phyloP scores from a whole-genome alignment of 2,888 invertebrate genomes.

The Pammene fasciana region DNA sequence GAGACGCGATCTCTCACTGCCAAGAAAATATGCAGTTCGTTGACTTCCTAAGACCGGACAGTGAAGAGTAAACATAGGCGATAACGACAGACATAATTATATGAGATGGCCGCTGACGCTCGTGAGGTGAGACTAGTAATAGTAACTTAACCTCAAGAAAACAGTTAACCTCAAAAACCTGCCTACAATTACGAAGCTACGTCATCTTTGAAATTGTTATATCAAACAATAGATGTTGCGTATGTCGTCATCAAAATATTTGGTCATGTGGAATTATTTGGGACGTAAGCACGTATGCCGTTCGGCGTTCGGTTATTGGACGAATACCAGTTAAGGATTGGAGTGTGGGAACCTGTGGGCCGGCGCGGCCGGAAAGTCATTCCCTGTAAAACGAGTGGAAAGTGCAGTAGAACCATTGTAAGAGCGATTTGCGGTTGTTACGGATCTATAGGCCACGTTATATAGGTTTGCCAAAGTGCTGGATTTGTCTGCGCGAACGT shows the following conservation, averaged over 20 bases:
- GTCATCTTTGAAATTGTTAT: slow-evolving; percentile 16
- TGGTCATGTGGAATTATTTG: slow-evolving; percentile 22
- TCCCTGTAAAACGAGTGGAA: background rate
- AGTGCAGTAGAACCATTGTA: background rate
- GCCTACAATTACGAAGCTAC: slow-evolving; percentile 14
- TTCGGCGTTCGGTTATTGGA: slow-evolving; percentile 25
- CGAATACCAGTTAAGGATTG: slow-evolving; percentile 36
- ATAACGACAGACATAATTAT: slow-evolving; percentile 28
- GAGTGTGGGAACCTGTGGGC: slow-evolving; percentile 47
- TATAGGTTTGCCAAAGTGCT: background rate
- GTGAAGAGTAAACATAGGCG: slow-evolving; percentile 36
- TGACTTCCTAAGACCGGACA: slow-evolving; percentile 28
- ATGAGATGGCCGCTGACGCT: slow-evolving; percentile 18
- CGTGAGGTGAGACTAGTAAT: slow-evolving; percentile 14
- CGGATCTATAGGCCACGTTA: background rate
- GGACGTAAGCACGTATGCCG: slow-evolving; percentile 15
- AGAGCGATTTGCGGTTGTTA: background rate
- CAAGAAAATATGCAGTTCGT: slow-evolving; percentile 34
- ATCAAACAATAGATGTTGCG: slow-evolving; percentile 20
- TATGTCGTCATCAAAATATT: slow-evolving; percentile 28
- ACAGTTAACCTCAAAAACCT: slow-evolving; percentile 9
- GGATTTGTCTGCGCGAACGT: background rate
- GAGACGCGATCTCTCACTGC: slow-evolving; percentile 29
- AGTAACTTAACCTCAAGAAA: slow-evolving; percentile 7
- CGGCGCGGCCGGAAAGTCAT: slow-evolving; percentile 28